Evolutionary conservation across 2,797 vertebrate genomes (phyloP), one percentile per base, ranked within the genome.

Genomic region (Tokudaia tokunoshimensis): DNA sequence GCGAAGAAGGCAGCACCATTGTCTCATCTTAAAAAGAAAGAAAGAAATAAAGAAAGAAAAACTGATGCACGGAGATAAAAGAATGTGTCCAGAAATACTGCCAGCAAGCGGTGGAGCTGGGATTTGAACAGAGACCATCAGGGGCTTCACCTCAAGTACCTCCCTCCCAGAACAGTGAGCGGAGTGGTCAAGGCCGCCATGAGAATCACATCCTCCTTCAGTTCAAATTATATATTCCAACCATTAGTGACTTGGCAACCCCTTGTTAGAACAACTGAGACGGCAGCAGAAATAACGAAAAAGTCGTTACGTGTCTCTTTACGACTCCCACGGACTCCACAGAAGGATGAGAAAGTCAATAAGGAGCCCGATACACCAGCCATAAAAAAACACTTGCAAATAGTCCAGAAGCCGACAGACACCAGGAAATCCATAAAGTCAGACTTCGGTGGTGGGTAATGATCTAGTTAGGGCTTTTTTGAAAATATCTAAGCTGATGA

Each of bases 221-320:
- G 70, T 83, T 94, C 91, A 89, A 91, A 92, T 89, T 90, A 85
- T n/a, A 74, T 4, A 52, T 76, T 65, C 37, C 55, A 82, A 52
- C 44, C 44, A 70, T 79, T 91, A 85, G 67, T 67, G n/a, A 94
- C 34, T 89, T 87, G 57, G 31, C 82, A 94, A 17, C 41, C 55
- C 82, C 61, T 44, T 63, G 37, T 85, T 89, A 1, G 47, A 91
- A 87, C 67, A 52, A 87, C 78, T 44, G 70, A 97, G 61, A 80
- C 29, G 47, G 65, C 34, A 96, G 78, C 31, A 94, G n/a, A 95
- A 96, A 94, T 80, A 86, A 83, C 44, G 92, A 72, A 92, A 92
- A 95, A 94, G 55, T 74, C 61, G 63, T 83, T 88, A 57, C 12
- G 19, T 91, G 34, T 90, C 84, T 89, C 80, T 95, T 88, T 92